Conservation (phyloP, 2,888 invertebrate species). For the Escarpia spicata region DNA sequence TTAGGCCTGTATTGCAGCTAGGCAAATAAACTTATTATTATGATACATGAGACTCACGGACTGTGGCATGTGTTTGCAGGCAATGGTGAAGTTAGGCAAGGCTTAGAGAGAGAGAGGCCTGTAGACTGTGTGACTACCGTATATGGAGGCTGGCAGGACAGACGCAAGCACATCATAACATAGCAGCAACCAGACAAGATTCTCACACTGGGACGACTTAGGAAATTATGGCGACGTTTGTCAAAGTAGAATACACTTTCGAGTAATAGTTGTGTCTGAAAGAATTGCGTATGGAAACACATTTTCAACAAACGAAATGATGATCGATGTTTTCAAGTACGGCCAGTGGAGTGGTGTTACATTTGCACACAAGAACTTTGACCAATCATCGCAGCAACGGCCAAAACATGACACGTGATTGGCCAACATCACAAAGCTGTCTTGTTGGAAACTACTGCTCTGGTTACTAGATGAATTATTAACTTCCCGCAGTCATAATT, state of each 20-base stretch:
- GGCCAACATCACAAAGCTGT: background rate
- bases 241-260: background rate
- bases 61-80: conserved; percentile 30
- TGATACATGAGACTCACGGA: background rate
- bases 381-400: background rate
- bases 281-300: background rate
- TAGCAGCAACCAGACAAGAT: background rate
- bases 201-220: background rate
- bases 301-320: background rate
- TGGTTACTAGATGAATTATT: background rate
- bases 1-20: too few relatives aligned
- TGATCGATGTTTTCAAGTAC: too few relatives aligned
- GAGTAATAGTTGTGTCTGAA: background rate
- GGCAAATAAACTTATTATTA: background rate
- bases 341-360: background rate
- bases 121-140: background rate
- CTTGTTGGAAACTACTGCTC: background rate
- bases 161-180: background rate
- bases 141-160: background rate
- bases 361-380: background rate
- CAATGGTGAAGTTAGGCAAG: conserved; percentile 40
- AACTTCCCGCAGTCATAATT: background rate
- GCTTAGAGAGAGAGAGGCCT: conserved; percentile 21
- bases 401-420: background rate
- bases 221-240: background rate